Evolutionary conservation across 2,888 invertebrate genomes (phyloP), one percentile per base, ranked within the genome.

Genomic region (Cataglyphis albicans): DNA sequence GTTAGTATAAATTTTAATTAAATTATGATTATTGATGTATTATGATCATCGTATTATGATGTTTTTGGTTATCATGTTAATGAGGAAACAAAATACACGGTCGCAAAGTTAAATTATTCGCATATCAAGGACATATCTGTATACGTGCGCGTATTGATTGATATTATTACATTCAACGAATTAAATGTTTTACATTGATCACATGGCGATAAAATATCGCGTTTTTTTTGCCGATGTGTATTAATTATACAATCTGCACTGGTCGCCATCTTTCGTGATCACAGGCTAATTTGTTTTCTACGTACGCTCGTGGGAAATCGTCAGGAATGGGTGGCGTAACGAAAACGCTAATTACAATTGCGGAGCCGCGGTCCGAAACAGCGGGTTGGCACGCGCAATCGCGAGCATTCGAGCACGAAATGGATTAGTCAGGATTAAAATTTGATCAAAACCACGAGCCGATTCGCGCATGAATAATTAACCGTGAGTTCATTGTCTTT

Each of bases 301-400:
- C 21, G 48, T 76, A 63, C 64, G 64, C 82, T 67, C 65, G 18
- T 67, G 76, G 76, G 61, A 68, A 76, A 76, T 82, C 65, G 57
- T 44, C 57, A 41, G 78, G 48, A 73, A 78, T 59, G 73, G 44
- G 25, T 52, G 61, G 44, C 32, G 29, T 72, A 55, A 78, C 75
- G 84, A 83, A 78, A 86, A 84, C 82, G 85, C 74, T 84, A 84
- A 86, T 88, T 85, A 82, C 86, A 83, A 86, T 85, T 32, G 61
- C 25, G 57, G 61, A 72, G 86, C 81, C 76, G 25, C 84, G 81
- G 48, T 78, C 21, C 73, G 81, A 81, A 74, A 82, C 65, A 75
- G 73, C 38, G 76, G 81, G 55, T 48, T 73, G 74, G 61, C 76
- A 57, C 64, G 64, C 73, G 68, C 67, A 68, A 68, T 85, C 64